A percentile compares a stretch with the other conserved stretches of the same genome.
Conservation (phyloP, 2,888 invertebrate species). For the Meteorus cinctellus region DNA sequence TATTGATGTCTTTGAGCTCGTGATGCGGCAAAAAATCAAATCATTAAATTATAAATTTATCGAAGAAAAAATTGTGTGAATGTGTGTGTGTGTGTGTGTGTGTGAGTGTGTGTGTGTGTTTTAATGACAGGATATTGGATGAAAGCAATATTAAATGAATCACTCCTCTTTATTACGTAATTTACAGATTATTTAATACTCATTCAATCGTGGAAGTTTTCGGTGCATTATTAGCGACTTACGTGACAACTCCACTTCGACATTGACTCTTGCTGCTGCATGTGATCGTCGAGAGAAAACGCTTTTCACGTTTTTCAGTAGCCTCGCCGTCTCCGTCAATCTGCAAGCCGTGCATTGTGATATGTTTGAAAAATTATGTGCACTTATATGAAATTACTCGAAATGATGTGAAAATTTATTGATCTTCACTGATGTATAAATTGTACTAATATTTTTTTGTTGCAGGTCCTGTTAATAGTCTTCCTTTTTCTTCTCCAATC, state of each 20-base stretch:
- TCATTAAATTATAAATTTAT: neutral
- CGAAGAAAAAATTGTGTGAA: neutral
- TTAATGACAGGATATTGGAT: neutral
- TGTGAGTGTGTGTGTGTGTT: neutral
- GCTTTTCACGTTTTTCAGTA: slow-evolving; percentile 95
- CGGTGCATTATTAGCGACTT: slow-evolving; percentile 77
- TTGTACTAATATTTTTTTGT: neutral
- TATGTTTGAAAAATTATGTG: slow-evolving; percentile 50
- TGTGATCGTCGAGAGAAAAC: slow-evolving; percentile 89
- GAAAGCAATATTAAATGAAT: slow-evolving; percentile 19
- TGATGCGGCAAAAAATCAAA: slow-evolving; percentile 8
- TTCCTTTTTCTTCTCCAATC: neutral
- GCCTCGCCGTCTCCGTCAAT: slow-evolving; percentile 97
- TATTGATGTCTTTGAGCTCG: neutral
- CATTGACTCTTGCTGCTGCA: slow-evolving; percentile 82
- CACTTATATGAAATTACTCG: slow-evolving; percentile 38
- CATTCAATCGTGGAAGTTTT: slow-evolving; percentile 44
- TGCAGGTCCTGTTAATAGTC: neutral
- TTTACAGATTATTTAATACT: slow-evolving; percentile 38
- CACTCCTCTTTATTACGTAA: slow-evolving; percentile 16
- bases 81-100: neutral
- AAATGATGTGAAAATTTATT: slow-evolving; percentile 10
- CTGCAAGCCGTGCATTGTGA: slow-evolving; percentile 77
- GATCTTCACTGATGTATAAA: slow-evolving; percentile 22
- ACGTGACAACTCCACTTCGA: slow-evolving; percentile 95